Evolutionary conservation across 2,888 invertebrate species (phyloP).

Genomic region (Melanostoma mellinum): DNA sequence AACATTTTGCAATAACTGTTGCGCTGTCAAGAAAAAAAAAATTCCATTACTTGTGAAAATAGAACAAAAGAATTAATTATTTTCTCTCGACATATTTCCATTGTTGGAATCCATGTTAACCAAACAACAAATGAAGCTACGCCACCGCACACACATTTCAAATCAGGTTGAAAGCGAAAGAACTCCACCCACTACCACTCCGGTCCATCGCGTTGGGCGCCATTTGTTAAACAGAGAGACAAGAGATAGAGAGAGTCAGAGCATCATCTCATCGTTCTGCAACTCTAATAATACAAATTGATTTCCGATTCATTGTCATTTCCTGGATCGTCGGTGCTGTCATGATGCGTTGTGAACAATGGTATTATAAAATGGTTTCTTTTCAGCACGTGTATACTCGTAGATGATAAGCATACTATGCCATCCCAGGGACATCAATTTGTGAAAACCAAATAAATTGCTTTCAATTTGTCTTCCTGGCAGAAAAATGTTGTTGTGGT

Average conservation of each 20-base stretch:
- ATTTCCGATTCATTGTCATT: constrained; percentile 40
- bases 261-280: neutral
- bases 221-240: constrained; percentile 15
- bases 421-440: constrained; percentile 19
- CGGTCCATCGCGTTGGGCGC: no score
- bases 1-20: no score
- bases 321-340: constrained; percentile 27
- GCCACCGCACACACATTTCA: no score
- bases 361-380: constrained; percentile 14
- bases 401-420: constrained; percentile 25
- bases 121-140: no score
- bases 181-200: no score
- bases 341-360: constrained; percentile 29
- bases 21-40: no score
- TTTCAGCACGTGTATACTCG: constrained; percentile 8
- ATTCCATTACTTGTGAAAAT: no score
- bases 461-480: constrained; percentile 35
- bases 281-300: constrained; percentile 42
- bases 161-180: no score
- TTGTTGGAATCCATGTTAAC: no score
- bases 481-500: constrained; percentile 23
- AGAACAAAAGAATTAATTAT: no score
- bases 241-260: no score
- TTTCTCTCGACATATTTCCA: no score
- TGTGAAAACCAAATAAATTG: constrained; percentile 35